Conservation (phyloP, 2,113 vertebrate genomes). For the Cyanocitta stelleri region DNA sequence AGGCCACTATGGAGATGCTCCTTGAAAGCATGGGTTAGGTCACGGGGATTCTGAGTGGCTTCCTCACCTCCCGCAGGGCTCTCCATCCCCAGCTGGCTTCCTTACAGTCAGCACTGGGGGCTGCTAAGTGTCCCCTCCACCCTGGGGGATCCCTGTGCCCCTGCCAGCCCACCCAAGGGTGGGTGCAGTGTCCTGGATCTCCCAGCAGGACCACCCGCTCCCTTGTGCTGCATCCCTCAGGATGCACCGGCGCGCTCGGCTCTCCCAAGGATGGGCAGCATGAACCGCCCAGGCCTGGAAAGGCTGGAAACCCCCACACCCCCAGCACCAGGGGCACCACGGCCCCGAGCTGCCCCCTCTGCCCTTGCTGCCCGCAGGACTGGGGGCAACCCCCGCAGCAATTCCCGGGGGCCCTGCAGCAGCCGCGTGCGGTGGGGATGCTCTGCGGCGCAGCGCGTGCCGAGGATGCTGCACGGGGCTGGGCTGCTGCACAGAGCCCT, state of each 20-base stretch:
- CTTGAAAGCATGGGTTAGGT: neutral
- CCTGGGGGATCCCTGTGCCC: neutral
- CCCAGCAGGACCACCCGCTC: neutral
- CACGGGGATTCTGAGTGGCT: neutral
- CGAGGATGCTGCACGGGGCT: neutral
- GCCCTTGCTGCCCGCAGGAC: neutral
- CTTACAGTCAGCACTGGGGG: neutral
- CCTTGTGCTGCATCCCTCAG: neutral
- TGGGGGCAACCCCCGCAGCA: accelerated
- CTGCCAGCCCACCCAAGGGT: neutral
- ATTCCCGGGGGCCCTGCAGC: neutral
- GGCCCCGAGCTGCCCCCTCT: accelerated
- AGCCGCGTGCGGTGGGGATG: accelerated
- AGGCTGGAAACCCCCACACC: neutral
- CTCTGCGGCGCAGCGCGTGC: accelerated
- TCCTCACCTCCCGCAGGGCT: neutral
- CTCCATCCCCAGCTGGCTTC: neutral
- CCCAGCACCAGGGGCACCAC: accelerated
- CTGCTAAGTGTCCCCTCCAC: neutral
- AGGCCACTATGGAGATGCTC: neutral
- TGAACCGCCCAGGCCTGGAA: accelerated
- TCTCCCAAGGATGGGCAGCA: neutral
- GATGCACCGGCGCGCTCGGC: accelerated
- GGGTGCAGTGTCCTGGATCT: accelerated
- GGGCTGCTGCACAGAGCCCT: neutral